Base-by-base conservation (phyloP, 1,140 invertebrate species). In the Lepidurus couesii region DNA sequence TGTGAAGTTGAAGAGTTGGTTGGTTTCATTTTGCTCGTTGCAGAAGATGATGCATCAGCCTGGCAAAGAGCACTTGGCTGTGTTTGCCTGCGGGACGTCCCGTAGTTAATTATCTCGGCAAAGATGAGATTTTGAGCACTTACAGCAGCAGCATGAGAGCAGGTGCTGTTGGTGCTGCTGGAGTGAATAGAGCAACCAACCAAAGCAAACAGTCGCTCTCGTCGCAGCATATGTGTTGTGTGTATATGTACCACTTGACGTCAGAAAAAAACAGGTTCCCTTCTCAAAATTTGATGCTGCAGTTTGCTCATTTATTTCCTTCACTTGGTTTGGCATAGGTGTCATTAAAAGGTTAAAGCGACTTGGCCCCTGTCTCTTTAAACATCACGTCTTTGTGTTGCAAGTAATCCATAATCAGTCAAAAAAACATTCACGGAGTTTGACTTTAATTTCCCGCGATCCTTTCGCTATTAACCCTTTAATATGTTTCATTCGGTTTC, bases 81-180 rank as follows among this genome's bases (percentile, higher is more conserved):
- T 65, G 53, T 65, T 65, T 65, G 53, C 53, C 53, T 65, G 53
- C 53, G 53, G 53, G 53, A 65, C 53, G 53, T 65, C 53, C 53
- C 53, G 53, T 21, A 65, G 53, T 65, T 65, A 65, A 65, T 65
- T 65, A 65, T 65, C 53, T 65, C 53, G 53, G 21, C 53, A 65
- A 65, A 65, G 53, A 65, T 65, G 53, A 65, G 53, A 65, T 65
- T 65, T 65, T 65, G 53, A 65, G 53, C 53, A 65, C 53, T 65
- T 65, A 65, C 16, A 65, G 53, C 53, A 65, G 53, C 53, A 65
- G 53, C 53, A 21, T 65, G 21, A 65, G 53, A 21, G n/a, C 53
- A 65, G 53, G 53, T 65, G 53, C 53, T 65, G 53, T 21, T 65
- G 53, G 16, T 65, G 53, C 53, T 65, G 53, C 53, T 65, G 21